A percentile compares a stretch with the other conserved stretches of the same genome.
phyloP scores from a whole-genome alignment of 2,888 invertebrate species.

The Pterostichus niger region DNA sequence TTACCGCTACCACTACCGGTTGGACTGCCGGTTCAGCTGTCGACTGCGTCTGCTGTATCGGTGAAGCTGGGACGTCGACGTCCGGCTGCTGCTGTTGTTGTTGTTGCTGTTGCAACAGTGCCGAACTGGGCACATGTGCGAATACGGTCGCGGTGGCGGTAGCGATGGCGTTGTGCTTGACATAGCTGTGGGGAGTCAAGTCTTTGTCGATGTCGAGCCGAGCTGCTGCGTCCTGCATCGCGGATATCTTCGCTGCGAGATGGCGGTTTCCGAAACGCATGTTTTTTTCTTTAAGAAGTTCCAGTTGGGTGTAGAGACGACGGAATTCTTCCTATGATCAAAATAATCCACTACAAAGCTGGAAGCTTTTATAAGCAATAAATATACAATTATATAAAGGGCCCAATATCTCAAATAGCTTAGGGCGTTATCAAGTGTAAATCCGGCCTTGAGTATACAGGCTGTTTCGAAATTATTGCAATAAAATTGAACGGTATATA shows the following conservation, averaged over 20 bases:
- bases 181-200: background rate
- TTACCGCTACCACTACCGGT: constrained; percentile 68
- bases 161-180: constrained; percentile 22
- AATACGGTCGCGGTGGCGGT: constrained; percentile 71
- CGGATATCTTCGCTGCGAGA: constrained; percentile 86
- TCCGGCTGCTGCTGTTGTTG: constrained; percentile 68
- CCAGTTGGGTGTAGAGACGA: constrained; percentile 88
- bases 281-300: constrained; percentile 88
- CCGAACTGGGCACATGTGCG: constrained; percentile 77
- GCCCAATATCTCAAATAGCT: too few species aligned
- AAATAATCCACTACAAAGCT: too few species aligned
- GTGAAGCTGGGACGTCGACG: constrained; percentile 33
- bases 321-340: constrained; percentile 87
- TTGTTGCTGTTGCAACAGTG: constrained; percentile 72
- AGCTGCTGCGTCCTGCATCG: constrained; percentile 90
- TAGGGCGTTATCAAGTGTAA: too few species aligned
- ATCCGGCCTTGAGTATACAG: too few species aligned
- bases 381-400: too few species aligned
- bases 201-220: constrained; percentile 76
- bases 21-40: constrained; percentile 47
- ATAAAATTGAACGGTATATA: too few species aligned
- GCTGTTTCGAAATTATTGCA: too few species aligned
- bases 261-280: constrained; percentile 87
- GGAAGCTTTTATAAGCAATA: too few species aligned
- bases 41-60: constrained; percentile 67